Percentiles rank a stretch among this genome's conserved stretches.
phyloP scores from a whole-genome alignment of 2,888 invertebrate genomes.

The Lasiommata megera region DNA sequence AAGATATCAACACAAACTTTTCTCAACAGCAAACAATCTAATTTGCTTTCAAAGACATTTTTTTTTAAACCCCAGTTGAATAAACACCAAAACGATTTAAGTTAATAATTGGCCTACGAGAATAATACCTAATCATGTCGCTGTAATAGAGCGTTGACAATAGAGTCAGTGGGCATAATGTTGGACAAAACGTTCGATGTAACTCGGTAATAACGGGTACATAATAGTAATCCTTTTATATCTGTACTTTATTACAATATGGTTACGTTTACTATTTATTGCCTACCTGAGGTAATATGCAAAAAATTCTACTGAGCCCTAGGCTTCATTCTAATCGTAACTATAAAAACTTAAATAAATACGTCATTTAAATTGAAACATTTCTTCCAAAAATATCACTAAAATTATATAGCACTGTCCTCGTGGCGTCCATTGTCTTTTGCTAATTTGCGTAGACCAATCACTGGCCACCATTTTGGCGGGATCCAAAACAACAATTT shows the following conservation, averaged over 20 bases:
- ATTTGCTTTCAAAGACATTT: constrained; percentile 25
- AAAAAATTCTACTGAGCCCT: too few species aligned
- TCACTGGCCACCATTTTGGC: too few species aligned
- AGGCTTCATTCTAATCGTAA: too few species aligned
- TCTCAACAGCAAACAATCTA: constrained; percentile 3
- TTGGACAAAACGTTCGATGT: constrained; percentile 20
- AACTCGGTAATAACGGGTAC: constrained; percentile 18
- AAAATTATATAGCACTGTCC: too few species aligned
- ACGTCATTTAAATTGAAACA: too few species aligned
- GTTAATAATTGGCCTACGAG: constrained; percentile 24
- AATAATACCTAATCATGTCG: constrained; percentile 20
- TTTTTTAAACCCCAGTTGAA: constrained; percentile 21
- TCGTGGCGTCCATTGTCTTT: too few species aligned
- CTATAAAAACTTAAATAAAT: too few species aligned
- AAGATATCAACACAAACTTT: background rate
- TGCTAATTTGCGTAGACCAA: too few species aligned
- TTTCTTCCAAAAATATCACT: too few species aligned
- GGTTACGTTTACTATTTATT: background rate
- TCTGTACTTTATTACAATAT: background rate
- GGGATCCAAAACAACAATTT: too few species aligned
- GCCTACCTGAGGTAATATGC: background rate
- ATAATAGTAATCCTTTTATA: constrained; percentile 23
- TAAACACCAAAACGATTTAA: constrained; percentile 21
- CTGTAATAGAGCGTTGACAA: constrained; percentile 24
- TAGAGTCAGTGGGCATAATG: constrained; percentile 26